Evolutionary conservation across 1,140 invertebrate genomes (phyloP), one percentile per base, ranked within the genome.

Genomic region (Aricia agestis): DNA sequence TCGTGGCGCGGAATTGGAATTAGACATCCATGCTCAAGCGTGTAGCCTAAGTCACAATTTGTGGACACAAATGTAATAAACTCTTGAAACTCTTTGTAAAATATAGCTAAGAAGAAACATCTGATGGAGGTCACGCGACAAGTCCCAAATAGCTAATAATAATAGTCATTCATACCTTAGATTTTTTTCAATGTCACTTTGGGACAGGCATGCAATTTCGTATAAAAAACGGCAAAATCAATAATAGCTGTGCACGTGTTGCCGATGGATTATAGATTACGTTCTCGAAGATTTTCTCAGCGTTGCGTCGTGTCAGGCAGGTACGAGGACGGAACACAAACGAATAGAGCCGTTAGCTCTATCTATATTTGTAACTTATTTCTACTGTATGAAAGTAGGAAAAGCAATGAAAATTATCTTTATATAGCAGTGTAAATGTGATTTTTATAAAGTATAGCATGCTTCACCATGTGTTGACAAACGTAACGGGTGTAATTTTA

Each of bases 181-280:
- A 82, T 78, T 91, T 91, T 91, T 90, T 88, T 86, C 79, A 85
- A 82, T 82, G 84, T 85, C 84, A 82, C 81, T 73, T 52, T 74
- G 80, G 77, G 80, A 82, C 83, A 76, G 82, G 75, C 86, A 85
- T 89, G 87, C 87, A 89, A 91, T 90, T 89, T 87, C 81, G 78
- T 84, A 84, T 75, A 90, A 91, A 90, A 91, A 91, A 91, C 86
- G 80, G 81, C 86, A 90, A 91, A 91, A 91, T 91, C 89, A 91
- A 90, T 91, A 90, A 91, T 91, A 80, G 87, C 78, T 73, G 68
- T 89, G 86, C 89, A 90, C 87, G 89, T 91, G 89, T 91, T 91
- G 83, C 72, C 84, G 82, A 84, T 82, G 89, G 86, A 91, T 91
- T 91, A 91, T 88, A 89, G 87, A 91, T 91, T 89, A 82, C 80